These are phyloP conservation scores for Galbula dea DNA, from an alignment of 2,113 vertebrate genomes.

Conservation along the genomic window DNA sequence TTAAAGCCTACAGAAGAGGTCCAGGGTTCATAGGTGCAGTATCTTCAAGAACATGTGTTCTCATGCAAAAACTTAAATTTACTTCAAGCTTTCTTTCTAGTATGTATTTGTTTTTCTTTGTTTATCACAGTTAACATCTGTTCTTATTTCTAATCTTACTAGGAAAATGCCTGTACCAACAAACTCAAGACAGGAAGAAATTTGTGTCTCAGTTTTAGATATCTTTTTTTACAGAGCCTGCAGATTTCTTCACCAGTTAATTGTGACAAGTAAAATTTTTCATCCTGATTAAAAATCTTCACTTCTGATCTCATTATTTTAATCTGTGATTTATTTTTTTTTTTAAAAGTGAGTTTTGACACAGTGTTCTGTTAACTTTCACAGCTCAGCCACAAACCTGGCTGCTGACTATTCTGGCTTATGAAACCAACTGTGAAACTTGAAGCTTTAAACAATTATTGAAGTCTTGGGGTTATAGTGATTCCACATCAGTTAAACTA, in stretches of 20 bases:
- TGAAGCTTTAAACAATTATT: conserved; percentile 58
- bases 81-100: neutral
- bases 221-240: neutral
- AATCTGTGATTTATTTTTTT: neutral
- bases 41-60: neutral
- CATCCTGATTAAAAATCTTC: conserved; percentile 3
- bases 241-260: conserved; percentile 40
- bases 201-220: neutral
- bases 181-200: conserved; percentile 9
- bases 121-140: conserved; percentile 39
- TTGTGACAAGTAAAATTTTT: neutral
- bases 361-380: conserved; percentile 49
- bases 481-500: conserved; percentile 53
- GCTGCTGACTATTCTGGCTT: conserved; percentile 14
- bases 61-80: neutral
- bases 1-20: neutral
- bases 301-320: neutral
- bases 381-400: conserved; percentile 29
- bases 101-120: conserved; percentile 37
- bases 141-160: conserved; percentile 36
- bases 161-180: conserved; percentile 24
- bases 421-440: conserved; percentile 44
- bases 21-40: neutral
- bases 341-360: conserved; percentile 20
- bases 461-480: conserved; percentile 26